A percentile compares a stretch with the other conserved stretches of the same genome.
phyloP scores from a whole-genome alignment of 1,140 invertebrate species.

The Camponotus floridanus region DNA sequence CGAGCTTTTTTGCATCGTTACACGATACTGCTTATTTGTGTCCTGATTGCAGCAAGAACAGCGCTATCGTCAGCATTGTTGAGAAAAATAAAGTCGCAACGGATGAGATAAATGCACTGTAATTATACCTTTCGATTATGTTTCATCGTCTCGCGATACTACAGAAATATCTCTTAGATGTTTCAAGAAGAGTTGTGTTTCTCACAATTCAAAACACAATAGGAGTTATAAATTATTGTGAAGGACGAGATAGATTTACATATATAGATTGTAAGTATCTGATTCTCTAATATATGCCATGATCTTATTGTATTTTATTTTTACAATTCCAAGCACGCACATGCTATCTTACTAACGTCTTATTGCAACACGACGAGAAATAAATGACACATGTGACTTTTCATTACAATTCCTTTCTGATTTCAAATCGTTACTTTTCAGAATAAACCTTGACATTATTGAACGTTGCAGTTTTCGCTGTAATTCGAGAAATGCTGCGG shows the following conservation, averaged over 20 bases:
- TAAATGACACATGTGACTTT: neutral
- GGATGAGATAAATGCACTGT: neutral
- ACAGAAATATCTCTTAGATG: neutral
- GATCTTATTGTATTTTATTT: neutral
- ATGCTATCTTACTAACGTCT: neutral
- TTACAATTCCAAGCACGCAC: conserved; percentile 22
- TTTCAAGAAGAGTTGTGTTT: neutral
- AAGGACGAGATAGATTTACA: conserved; percentile 11
- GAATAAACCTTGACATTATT: conserved; percentile 39
- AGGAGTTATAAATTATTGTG: neutral
- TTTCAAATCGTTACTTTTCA: conserved; percentile 9
- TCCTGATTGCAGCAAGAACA: conserved; percentile 27
- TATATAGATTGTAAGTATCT: neutral
- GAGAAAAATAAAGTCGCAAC: neutral
- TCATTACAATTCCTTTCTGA: neutral
- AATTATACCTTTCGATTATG: neutral
- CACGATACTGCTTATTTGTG: conserved; percentile 42
- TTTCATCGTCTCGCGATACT: neutral
- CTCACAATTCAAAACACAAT: neutral
- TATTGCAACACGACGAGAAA: neutral
- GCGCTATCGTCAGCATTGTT: conserved; percentile 1
- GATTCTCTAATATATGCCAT: neutral
- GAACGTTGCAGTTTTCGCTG: neutral
- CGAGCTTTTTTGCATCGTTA: conserved; percentile 29
- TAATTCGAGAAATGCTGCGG: conserved; percentile 33